Base-by-base conservation (phyloP, 2,797 vertebrate species). In the Taenioides sp. region DNA sequence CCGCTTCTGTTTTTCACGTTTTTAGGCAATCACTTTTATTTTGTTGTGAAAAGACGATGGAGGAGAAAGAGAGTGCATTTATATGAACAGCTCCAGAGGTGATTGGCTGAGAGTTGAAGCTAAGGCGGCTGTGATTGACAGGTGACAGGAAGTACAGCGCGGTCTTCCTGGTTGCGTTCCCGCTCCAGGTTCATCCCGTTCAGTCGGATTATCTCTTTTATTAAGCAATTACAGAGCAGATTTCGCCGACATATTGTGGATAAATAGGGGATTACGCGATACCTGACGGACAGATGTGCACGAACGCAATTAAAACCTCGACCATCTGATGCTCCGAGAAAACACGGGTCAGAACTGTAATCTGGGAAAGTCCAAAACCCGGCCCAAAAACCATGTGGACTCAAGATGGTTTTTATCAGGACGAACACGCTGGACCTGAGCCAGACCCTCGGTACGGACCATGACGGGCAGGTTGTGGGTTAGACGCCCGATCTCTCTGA, bases 221-320 rank as follows among this genome's bases (percentile, higher is more conserved):
- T 90, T 84, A 85, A 93, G 91, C 91, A 91, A 92, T 93, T 93
- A 93, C 59, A 85, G 80, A 88, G 86, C 88, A 92, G 90, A 92
- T 93, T 92, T 92, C 54, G 77, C 25, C 74, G 87, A 88, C 92
- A 93, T 93, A 92, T 94, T 94, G 92, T 89, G 86, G 89, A 91
- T 92, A 92, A 94, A 92, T 89, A 92, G 87, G 87, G 89, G 80
- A 81, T 93, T 90, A 91, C 65, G 79, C 37, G 76, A 86, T 86
- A 93, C 92, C 91, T 93, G 91, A 87, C 23, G 75, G 87, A 92
- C 93, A 93, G 92, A 92, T 94, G 92, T 86, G 85, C 74, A 22
- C 65, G 64, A 84, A 54, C 74, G 77, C 86, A 84, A 93, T 92
- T 91, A 92, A 91, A 91, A 89, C 72, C 84, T 71, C 85, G 87